Conservation (phyloP, 1,140 invertebrate species). For the Brachionus asplanchnoidis region DNA sequence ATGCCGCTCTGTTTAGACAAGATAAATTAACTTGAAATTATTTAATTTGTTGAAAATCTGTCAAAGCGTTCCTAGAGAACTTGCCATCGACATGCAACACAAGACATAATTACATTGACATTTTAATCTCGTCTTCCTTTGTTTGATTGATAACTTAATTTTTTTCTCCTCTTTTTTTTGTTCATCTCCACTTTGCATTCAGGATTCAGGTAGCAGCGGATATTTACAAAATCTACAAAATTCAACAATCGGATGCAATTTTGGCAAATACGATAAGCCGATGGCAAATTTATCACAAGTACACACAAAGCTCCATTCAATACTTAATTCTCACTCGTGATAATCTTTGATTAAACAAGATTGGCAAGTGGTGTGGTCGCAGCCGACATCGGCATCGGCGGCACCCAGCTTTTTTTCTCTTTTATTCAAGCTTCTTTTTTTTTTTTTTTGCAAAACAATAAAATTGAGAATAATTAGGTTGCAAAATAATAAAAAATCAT, state of each 20-base stretch:
- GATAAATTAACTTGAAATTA: slow-evolving; percentile 38
- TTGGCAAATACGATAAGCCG: slow-evolving; percentile 8
- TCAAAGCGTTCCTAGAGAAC: neutral
- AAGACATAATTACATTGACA: slow-evolving; percentile 33
- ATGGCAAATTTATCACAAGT: slow-evolving; percentile 30
- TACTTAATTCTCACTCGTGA: neutral
- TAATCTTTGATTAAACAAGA: slow-evolving; percentile 11
- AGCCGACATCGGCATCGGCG: no score
- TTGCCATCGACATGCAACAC: slow-evolving; percentile 4
- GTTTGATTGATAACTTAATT: slow-evolving; percentile 35
- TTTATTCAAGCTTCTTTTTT: neutral
- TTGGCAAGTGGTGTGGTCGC: neutral
- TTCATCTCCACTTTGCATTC: neutral
- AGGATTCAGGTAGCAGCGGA: neutral
- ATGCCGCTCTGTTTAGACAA: neutral
- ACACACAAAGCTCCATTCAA: neutral
- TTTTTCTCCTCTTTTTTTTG: neutral
- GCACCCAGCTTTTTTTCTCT: neutral
- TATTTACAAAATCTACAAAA: neutral
- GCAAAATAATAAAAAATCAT: slow-evolving; percentile 1
- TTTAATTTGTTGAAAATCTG: slow-evolving; percentile 27
- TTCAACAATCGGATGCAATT: slow-evolving; percentile 36
- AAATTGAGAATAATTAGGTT: neutral
- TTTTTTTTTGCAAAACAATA: neutral
- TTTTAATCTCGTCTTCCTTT: neutral